Evolutionary conservation across 23 tunicate genomes (phyloP).

Genomic region (Styela clava): DNA sequence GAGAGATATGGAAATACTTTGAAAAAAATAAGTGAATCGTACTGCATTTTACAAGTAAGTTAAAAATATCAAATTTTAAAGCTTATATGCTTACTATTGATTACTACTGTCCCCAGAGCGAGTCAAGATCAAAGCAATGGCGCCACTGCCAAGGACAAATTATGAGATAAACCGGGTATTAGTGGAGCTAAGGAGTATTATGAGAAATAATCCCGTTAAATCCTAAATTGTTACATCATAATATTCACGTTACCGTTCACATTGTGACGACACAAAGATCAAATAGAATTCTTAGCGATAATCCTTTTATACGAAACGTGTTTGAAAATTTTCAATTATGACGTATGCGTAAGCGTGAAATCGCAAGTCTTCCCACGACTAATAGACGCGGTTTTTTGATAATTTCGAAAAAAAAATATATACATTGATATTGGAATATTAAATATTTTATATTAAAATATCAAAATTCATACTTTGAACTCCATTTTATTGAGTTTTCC

Average conservation of each 20-base stretch:
- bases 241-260: not conserved
- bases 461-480: no score
- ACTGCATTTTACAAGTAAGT: no score
- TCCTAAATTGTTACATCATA: not conserved
- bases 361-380: not conserved
- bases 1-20: no score
- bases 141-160: not conserved
- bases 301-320: not conserved
- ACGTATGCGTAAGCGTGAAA: not conserved
- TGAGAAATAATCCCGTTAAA: not conserved
- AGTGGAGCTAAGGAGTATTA: not conserved
- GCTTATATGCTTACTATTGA: no score
- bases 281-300: no score
- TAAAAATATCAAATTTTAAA: no score
- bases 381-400: not conserved
- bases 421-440: no score
- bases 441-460: no score
- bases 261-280: not conserved
- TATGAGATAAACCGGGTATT: not conserved
- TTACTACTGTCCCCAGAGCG: not conserved
- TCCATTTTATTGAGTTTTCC: no score
- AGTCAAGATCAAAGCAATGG: not conserved
- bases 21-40: no score
- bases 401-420: no score
- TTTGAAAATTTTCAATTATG: not conserved